Evolutionary conservation across 2,113 vertebrate genomes (phyloP).

Genomic region (Anser brachyrhynchus): DNA sequence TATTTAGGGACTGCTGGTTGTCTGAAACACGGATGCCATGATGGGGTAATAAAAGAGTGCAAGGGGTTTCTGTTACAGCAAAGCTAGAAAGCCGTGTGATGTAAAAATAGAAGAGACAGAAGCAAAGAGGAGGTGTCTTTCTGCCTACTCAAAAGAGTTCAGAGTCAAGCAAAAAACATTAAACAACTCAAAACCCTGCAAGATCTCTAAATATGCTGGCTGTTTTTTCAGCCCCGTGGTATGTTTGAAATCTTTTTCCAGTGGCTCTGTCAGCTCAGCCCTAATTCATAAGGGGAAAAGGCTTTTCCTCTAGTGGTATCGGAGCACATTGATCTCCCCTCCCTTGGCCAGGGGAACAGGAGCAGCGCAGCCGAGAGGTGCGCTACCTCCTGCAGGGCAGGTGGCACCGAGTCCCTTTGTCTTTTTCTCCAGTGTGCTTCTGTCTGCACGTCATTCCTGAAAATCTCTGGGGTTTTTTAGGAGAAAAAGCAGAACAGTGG

Average conservation of each 20-base stretch:
- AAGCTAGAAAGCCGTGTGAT: neutral
- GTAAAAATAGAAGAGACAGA: neutral
- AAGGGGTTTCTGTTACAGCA: neutral
- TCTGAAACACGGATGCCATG: neutral
- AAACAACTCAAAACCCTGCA: neutral
- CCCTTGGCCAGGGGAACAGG: neutral
- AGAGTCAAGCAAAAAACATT: neutral
- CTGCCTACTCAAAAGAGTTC: neutral
- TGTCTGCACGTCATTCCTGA: rapidly evolving
- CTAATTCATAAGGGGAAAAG: neutral
- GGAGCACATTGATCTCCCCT: neutral
- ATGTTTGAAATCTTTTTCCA: neutral
- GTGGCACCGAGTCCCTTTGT: neutral
- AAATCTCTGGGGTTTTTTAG: neutral
- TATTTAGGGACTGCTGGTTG: neutral
- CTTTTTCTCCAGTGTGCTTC: neutral
- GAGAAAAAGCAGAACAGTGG: neutral
- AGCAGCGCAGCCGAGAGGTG: neutral
- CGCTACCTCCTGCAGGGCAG: rapidly evolving
- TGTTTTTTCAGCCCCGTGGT: neutral
- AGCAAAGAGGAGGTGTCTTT: neutral
- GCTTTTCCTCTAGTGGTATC: neutral
- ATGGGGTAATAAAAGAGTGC: neutral
- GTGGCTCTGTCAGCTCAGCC: neutral
- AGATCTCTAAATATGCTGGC: neutral